Percentiles rank a stretch among this genome's conserved stretches.
Evolutionary conservation across 2,113 vertebrate genomes (phyloP).

Genomic region (Ophiodon elongatus): DNA sequence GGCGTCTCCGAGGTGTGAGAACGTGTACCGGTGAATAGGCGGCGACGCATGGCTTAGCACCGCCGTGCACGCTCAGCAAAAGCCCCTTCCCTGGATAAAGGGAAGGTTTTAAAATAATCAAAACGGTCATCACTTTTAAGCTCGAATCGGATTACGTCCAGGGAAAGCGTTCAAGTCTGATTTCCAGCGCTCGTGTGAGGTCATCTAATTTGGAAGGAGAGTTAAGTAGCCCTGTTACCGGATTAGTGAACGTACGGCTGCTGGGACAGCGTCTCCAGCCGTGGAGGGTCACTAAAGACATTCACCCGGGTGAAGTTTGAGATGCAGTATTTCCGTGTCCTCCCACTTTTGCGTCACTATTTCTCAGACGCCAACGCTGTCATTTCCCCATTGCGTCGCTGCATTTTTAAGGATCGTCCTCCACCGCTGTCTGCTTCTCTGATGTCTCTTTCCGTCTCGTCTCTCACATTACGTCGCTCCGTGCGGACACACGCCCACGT

Average conservation of each 20-base stretch:
- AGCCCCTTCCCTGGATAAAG: slow-evolving; percentile 12
- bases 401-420: not conserved
- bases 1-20: slow-evolving; percentile 39
- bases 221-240: slow-evolving; percentile 45
- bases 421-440: not conserved
- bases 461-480: slow-evolving; percentile 7
- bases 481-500: slow-evolving; percentile 44
- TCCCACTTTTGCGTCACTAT: not conserved
- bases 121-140: slow-evolving; percentile 56
- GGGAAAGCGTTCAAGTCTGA: slow-evolving; percentile 33
- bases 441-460: not conserved
- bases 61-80: slow-evolving; percentile 39
- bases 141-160: slow-evolving; percentile 49
- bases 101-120: slow-evolving; percentile 48
- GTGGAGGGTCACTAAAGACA: slow-evolving; percentile 1
- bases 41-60: slow-evolving; percentile 4
- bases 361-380: not conserved
- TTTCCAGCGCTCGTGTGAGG: slow-evolving; percentile 43
- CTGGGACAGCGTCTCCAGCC: not conserved
- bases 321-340: not conserved
- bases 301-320: not conserved
- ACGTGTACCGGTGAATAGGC: slow-evolving; percentile 22
- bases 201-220: slow-evolving; percentile 49
- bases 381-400: not conserved
- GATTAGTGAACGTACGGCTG: slow-evolving; percentile 31